Base-by-base conservation (phyloP, 2,888 invertebrate genomes). In the Cheilosia scutellata region DNA sequence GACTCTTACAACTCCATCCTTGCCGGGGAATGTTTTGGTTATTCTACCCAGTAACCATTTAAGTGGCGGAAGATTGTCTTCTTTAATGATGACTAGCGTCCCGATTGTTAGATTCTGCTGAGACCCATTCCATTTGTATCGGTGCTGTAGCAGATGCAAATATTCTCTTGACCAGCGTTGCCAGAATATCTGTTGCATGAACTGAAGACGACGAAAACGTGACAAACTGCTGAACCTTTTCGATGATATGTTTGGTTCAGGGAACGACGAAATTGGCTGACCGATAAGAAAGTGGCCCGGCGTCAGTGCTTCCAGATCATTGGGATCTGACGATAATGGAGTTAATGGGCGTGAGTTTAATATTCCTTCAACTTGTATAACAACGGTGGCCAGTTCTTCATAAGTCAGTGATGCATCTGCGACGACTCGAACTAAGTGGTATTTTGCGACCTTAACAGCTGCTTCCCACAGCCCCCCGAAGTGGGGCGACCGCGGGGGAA, bases 161-260 rank as follows among this genome's bases (percentile, higher is more conserved):
- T 63, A 47, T 16, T 63, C 47, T 1, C 11, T 7, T 9, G 31
- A 40, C 63, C 47, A 63, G 4, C 47, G 29, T 7, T 47, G 29
- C 47, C 63, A 63, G 16, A 60, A 60, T 2, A 13, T 13, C 25
- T 27, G 60, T n/a, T 60, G 60, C 5, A 47, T 25, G 2, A 47
- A 47, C 20, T 63, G 44, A 16, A 63, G 13, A 5, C 20, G 47
- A 0, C 63, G 29, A 20, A 37, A 63, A 3, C 31, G 20, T 11
- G 37, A 25, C 2, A 47, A 16, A 9, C 20, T 44, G 16, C 16
- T 16, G 13, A 27, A 27, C 5, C 16, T 40, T 5, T 16, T 20
- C 2, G 42, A 25, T 9, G 13, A 16, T 1, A 47, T 16, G 11
- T 20, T 25, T 13, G 62, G 62, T n/a, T 44, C 62, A 3, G 62